Base-by-base conservation (phyloP, 2,888 invertebrate genomes). In the Drosophila subquinaria region DNA sequence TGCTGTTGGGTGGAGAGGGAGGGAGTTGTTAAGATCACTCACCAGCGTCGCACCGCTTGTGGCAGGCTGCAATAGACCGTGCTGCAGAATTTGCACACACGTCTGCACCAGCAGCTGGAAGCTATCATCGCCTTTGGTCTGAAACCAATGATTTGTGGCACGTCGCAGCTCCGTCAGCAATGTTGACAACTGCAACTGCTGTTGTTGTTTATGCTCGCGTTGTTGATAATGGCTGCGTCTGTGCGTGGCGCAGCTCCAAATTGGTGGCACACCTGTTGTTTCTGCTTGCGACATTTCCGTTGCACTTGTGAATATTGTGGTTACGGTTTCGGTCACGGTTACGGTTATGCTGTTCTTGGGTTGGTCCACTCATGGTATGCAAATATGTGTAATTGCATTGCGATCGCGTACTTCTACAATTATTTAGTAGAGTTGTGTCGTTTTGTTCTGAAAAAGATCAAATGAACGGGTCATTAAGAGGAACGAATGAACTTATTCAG, bases 41-140 rank as follows among this genome's bases (percentile, higher is more conserved):
- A 79, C 76, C 45, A 20, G 50, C 5, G 38, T 53, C 51, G 36
- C 62, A 43, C 1, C 50, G 33, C 43, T 59, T 33, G 51, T 47
- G 60, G 74, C 76, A 62, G 76, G 66, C 45, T 81, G 52, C 36
- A 79, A 42, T 6, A 90, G 55, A 4, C 90, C 91, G 60, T 91
- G 88, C 52, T 79, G 70, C 42, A 91, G 68, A 48, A 91, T 90
- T 27, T 89, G 82, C 9, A 79, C 70, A 68, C 90, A 90, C 4
- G 72, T 73, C 45, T 82, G 82, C 40, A 80, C 65, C 33, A 90
- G 65, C 50, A 79, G 15, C 35, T 77, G 76, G 17, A 79, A 68
- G 36, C 72, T 52, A 9, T 79, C 79, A 20, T 70, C 57, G 9
- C 65, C 76, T 1, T 84, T 87, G 27, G 66, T 47, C n/a, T 76